These are phyloP conservation scores for Brachionus rotundiformis DNA, from an alignment of 1,140 invertebrate genomes.

Conservation along the genomic window DNA sequence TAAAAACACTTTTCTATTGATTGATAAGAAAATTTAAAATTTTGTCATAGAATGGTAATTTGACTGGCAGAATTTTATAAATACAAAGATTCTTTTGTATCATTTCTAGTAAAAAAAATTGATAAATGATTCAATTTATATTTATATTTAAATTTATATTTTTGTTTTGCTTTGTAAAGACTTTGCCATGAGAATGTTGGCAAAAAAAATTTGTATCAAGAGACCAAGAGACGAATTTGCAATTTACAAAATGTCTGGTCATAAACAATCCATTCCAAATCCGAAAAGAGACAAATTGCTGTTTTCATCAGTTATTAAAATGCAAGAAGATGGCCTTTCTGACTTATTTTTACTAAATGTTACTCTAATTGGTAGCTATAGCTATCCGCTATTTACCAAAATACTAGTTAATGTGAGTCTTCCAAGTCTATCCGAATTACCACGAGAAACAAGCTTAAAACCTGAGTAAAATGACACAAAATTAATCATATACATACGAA, in stretches of 20 bases:
- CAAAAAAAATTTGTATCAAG: conserved; percentile 19
- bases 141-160: no score
- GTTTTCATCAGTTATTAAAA: conserved; percentile 25
- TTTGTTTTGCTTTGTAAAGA: neutral
- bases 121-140: no score
- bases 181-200: conserved; percentile 34
- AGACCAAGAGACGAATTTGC: neutral
- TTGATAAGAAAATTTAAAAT: no score
- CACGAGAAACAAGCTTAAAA: no score
- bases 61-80: no score
- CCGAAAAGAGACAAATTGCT: neutral
- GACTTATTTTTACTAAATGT: neutral
- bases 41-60: no score
- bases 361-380: neutral
- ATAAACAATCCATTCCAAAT: conserved; percentile 19
- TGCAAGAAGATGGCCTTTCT: neutral
- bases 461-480: no score
- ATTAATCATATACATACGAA: no score
- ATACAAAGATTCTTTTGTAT: no score
- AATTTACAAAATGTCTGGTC: conserved; percentile 16
- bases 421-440: neutral
- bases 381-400: conserved; percentile 8
- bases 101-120: no score
- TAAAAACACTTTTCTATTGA: no score
- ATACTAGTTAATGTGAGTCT: conserved; percentile 10